Conservation (phyloP, 2,797 vertebrate genomes). For the Myripristis murdjan region DNA sequence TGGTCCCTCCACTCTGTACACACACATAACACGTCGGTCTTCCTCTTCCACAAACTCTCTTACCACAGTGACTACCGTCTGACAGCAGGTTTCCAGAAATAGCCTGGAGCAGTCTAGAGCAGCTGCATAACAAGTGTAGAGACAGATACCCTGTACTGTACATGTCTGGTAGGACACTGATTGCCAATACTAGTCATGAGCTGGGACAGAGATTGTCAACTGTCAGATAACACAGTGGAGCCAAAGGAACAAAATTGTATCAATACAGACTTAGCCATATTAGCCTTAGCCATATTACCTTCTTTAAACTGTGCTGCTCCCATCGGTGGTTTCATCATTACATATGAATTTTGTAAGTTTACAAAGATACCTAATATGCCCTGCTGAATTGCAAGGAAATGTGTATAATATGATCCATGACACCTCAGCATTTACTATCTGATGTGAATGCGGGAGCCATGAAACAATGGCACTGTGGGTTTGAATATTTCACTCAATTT, state of each 20-base stretch:
- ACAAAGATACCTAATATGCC: no score
- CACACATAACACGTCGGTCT: constrained; percentile 41
- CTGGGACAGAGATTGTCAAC: constrained; percentile 19
- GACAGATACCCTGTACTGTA: constrained; percentile 42
- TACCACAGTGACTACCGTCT: constrained; percentile 68
- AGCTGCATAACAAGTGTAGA: constrained; percentile 59
- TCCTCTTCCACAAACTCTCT: constrained; percentile 65
- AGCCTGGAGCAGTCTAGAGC: constrained; percentile 53
- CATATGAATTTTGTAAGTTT: no score
- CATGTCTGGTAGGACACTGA: constrained; percentile 27
- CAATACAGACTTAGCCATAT: constrained; percentile 57
- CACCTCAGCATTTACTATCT: no score
- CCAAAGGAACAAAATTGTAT: constrained; percentile 33
- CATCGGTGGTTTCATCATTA: no score
- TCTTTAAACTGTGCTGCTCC: no score
- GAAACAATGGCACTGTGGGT: no score
- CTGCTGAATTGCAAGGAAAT: no score
- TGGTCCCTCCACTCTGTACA: constrained; percentile 22
- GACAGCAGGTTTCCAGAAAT: constrained; percentile 79
- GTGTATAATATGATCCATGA: no score
- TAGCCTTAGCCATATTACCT: no score
- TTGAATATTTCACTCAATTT: no score
- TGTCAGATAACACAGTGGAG: constrained; percentile 6
- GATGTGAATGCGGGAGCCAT: no score
- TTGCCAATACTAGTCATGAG: constrained; percentile 12